Evolutionary conservation across 1,140 invertebrate species (phyloP), one percentile per base, ranked within the genome.

Genomic region (Drosophila nikananu): DNA sequence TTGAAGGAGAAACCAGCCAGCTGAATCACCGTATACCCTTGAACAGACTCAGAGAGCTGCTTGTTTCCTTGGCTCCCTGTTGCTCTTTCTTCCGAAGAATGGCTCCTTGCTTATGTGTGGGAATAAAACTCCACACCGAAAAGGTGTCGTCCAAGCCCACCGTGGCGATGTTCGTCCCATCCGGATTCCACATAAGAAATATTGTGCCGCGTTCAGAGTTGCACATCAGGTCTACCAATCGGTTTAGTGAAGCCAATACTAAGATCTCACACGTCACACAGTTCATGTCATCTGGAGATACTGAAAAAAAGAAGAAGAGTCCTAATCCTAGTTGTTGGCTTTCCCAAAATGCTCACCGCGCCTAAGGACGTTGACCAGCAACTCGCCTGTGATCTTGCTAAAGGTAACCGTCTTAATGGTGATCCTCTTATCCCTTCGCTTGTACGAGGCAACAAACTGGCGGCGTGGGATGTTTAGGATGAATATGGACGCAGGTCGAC

Each of bases 111-210:
- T 66, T 67, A 39, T 80, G 49, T 9, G 48, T 37, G 17, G 91
- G 70, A 44, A 70, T 78, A 37, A 92, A 93, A 48, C 87, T 91
- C 92, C 92, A 93, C 19, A 93, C 60, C 8, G 87, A 84, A 17
- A 93, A 77, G 6, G 92, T 87, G 27, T 92, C 87, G 44, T 93
- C 92, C 2, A 87, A 51, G 13, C 91, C 87, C 35, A 79, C 82
- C 1, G 87, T 90, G 8, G 92, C 84, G n/a, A 93, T 60, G 46
- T 66, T 83, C 3, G 80, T 91, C 1, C 92, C 92, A 83, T 93
- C 84, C 5, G 92, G 86, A 66, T 77, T 92, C 84, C 84, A 93
- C 78, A 93, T 83, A 42, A 93, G 63, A 42, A 92, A 93, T 3
- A 89, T n/a, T 3, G 81, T 75, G n/a, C 87, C 83, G 27, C 72